phyloP scores from a whole-genome alignment of 2,797 vertebrate genomes.

The Eulemur albifrons region DNA sequence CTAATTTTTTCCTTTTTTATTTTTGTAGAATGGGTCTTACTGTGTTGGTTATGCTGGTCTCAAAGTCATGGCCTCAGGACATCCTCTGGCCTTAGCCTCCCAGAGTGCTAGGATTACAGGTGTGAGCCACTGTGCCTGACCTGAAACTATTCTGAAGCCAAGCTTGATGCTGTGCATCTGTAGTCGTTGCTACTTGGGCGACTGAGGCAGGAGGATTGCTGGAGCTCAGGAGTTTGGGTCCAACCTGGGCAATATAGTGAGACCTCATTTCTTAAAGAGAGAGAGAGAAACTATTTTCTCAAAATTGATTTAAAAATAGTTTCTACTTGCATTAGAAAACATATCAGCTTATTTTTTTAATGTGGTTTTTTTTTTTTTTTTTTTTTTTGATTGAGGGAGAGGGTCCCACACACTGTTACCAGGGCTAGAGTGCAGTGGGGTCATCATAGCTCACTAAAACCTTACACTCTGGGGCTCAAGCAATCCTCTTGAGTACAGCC shows the following conservation, averaged over 20 bases:
- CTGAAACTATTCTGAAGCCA: background rate
- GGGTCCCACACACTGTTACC: no score
- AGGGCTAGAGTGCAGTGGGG: no score
- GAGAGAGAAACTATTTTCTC: background rate
- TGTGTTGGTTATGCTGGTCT: background rate
- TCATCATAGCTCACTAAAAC: no score
- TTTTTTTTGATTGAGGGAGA: no score
- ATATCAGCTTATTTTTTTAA: background rate
- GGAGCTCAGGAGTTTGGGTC: no score
- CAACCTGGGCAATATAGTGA: no score
- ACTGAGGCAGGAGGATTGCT: no score
- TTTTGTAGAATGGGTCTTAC: background rate
- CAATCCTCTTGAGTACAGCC: no score
- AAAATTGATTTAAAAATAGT: background rate
- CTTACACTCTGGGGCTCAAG: no score
- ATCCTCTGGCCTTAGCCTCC: background rate
- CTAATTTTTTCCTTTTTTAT: background rate
- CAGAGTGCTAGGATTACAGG: background rate
- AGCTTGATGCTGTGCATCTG: background rate
- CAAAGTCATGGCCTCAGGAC: background rate
- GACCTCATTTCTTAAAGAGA: no score
- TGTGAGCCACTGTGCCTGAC: background rate
- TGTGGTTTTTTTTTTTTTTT: no score
- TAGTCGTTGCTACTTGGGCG: no score
- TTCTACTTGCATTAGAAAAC: conserved; percentile 14